phyloP scores from a whole-genome alignment of 1,140 invertebrate genomes.

The Carcinoscorpius rotundicauda region DNA sequence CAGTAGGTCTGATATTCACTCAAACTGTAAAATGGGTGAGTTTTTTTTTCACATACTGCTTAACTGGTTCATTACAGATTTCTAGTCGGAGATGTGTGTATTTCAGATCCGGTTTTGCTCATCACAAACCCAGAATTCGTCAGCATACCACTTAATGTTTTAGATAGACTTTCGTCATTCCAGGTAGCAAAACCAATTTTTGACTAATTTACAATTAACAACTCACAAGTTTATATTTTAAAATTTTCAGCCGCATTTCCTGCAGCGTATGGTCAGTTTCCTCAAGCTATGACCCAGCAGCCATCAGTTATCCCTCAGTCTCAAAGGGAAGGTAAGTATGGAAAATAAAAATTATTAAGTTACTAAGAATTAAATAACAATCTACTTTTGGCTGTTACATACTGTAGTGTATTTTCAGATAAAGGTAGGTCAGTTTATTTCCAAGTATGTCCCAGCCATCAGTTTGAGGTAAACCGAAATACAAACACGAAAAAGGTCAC shows the following conservation, averaged over 20 bases:
- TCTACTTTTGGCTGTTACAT: background rate
- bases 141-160: no score
- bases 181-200: no score
- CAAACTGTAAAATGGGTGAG: no score
- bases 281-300: slow-evolving; percentile 82
- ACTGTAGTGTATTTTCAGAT: background rate
- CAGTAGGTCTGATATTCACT: no score
- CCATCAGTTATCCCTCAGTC: slow-evolving; percentile 74
- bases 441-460: background rate
- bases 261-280: slow-evolving; percentile 87
- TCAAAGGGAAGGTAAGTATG: slow-evolving; percentile 82
- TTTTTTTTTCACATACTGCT: no score
- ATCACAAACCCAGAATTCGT: no score
- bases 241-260: slow-evolving; percentile 71
- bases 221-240: no score
- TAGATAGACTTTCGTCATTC: no score
- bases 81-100: no score
- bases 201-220: no score
- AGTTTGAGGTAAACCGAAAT: background rate
- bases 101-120: no score
- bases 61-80: no score
- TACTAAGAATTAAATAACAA: background rate
- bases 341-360: slow-evolving; percentile 7
- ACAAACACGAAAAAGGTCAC: background rate
- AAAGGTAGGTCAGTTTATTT: background rate